Base-by-base conservation (phyloP, 2,113 vertebrate genomes). In the Oxyruncus cristatus region DNA sequence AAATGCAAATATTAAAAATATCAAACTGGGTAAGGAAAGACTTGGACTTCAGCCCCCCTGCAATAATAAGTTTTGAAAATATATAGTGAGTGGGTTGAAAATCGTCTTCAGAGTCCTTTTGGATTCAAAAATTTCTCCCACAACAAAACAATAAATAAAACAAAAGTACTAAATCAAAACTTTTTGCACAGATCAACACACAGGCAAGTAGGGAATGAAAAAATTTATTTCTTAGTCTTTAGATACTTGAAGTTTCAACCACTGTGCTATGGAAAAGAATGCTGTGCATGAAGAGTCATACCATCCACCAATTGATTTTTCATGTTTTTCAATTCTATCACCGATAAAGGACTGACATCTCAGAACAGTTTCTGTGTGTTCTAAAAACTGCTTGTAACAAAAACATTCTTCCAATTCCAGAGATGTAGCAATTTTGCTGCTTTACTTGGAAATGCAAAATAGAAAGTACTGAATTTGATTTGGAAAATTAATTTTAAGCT, bases 201-300 rank as follows among this genome's bases (percentile, higher is more conserved):
- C 24, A 84, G 56, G 87, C 17, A 92, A 87, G 22, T 13, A 72
- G 19, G 52, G 68, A 91, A 68, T 33, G 46, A 65, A 89, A 84
- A 87, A 49, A 82, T 95, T 97, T 96, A 95, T 94, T 96, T 91
- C 91, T 76, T 0, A 62, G 14, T 62, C 63, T 88, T 73, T 59
- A 78, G 33, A n/a, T 59, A 81, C 39, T 65, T 76, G 27, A 73
- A 41, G 15, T 72, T 93, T 81, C 70, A 86, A 61, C 23, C 16
- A 86, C 2, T 1, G n/a, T 94, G 49, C 61, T 75, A 49, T 12
- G 22, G 65, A 91, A 88, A 83, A 95, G 41, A 72, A 91, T 89
- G 91, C 47, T 79, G 85, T 70, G 83, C 72, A 92, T 47, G 66
- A 72, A 79, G 50, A 88, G 35, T 32, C 33, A 74, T 30, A 86